These are phyloP conservation scores for Hylomyscus alleni DNA, from an alignment of 2,797 vertebrate species.

Conservation along the genomic window DNA sequence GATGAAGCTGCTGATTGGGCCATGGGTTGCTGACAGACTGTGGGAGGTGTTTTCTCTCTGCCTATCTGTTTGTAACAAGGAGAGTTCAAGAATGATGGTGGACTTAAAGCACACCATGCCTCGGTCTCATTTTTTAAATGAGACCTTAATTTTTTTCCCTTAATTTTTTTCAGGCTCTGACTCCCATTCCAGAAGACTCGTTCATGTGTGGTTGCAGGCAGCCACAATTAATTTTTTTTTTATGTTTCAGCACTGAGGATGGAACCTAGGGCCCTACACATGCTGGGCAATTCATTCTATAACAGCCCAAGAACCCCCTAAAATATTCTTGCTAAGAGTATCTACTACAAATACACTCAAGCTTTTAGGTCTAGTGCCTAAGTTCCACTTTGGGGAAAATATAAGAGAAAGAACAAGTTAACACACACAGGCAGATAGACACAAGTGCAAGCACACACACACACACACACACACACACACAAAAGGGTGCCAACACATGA, in stretches of 20 bases:
- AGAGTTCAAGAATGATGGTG: too few species aligned
- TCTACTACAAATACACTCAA: conserved; percentile 47
- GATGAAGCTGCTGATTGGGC: too few species aligned
- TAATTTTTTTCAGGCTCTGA: too few species aligned
- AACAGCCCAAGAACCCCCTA: background rate
- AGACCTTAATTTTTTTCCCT: too few species aligned
- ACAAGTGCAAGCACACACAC: background rate
- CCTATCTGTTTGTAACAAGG: too few species aligned
- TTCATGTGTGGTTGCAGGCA: too few species aligned
- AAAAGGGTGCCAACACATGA: too few species aligned
- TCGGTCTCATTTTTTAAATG: too few species aligned
- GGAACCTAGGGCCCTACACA: background rate
- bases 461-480: background rate
- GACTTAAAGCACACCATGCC: too few species aligned
- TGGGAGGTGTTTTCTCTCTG: too few species aligned
- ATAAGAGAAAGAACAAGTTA: background rate
- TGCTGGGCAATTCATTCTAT: background rate
- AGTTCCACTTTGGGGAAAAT: conserved; percentile 51
- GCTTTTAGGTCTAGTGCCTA: conserved; percentile 37
- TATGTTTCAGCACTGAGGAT: background rate
- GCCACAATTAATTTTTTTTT: background rate
- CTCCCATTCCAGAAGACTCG: too few species aligned
- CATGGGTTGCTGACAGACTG: too few species aligned
- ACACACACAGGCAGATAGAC: background rate
- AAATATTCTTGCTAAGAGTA: conserved; percentile 45